Base-by-base conservation (phyloP, 2,797 vertebrate species). In the Aplochiton taeniatus region DNA sequence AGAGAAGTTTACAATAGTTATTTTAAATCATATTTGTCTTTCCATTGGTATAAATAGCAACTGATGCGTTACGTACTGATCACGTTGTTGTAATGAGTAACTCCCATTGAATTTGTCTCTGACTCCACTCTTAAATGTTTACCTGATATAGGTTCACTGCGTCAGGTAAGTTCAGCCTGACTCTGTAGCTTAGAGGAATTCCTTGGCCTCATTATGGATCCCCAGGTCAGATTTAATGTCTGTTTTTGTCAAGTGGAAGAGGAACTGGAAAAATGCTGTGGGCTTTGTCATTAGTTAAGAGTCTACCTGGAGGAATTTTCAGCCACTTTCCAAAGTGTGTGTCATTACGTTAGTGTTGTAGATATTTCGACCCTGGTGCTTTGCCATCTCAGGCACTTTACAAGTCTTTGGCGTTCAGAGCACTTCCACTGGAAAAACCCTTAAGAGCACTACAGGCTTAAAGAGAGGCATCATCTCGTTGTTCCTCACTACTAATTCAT, bases 371-470 rank as follows among this genome's bases (percentile, higher is more conserved):
- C 72, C 74, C 72, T 76, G 74, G 75, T 75, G 78, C 68, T 65
- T 65, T 85, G 89, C 90, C 87, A 72, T 82, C 65, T 70, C 64
- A 90, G 89, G 89, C 89, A 90, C 90, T 91, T 70, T 84, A 71
- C 86, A 88, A 72, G 79, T 90, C 86, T 90, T 90, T 90, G 90
- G 90, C 83, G 85, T 86, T 81, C 82, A 84, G 70, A 84, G 79
- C 77, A 65, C 68, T 70, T 85, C 81, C 60, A 61, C 68, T 50
- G 75, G 77, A 79, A 64, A 20, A 54, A 60, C 41, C 79, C 81
- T 82, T 86, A 85, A 87, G 85, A 84, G 82, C 81, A 83, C 87
- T 73, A 63, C 81, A 84, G 83, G 84, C 80, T 84, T 69, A 76
- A 76, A 82, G 72, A 81, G 69, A 85, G 75, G 78, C 78, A 67